A percentile compares a stretch with the other conserved stretches of the same genome.
phyloP scores from a whole-genome alignment of 2,888 invertebrate species.

The Lithosia quadra region DNA sequence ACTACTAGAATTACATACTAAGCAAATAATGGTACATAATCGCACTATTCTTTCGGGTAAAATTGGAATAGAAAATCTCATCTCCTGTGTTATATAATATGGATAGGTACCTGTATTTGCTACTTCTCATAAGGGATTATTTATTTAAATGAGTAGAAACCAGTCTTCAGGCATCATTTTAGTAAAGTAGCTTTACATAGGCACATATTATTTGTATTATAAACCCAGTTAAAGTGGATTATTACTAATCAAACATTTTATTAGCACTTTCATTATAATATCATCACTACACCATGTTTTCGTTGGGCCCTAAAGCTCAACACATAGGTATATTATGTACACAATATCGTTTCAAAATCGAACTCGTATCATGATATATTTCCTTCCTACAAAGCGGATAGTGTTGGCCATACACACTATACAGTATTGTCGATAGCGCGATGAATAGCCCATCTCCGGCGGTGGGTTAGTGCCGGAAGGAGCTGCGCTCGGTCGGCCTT shows the following conservation, averaged over 20 bases:
- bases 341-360: constrained; percentile 36
- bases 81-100: no score
- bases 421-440: constrained; percentile 64
- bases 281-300: neutral
- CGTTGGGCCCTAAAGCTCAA: neutral
- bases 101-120: neutral
- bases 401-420: constrained; percentile 48
- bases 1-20: neutral
- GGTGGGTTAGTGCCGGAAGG: constrained; percentile 71
- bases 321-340: neutral
- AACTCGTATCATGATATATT: constrained; percentile 49
- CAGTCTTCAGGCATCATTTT: neutral
- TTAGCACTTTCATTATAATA: neutral
- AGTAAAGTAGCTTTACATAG: neutral
- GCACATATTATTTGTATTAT: neutral
- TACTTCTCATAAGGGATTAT: neutral
- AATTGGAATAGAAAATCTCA: no score
- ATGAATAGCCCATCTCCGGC: constrained; percentile 79
- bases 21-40: no score
- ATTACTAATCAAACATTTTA: constrained; percentile 1
- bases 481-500: constrained; percentile 62
- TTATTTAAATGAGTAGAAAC: neutral
- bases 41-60: no score
- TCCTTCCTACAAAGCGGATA: constrained; percentile 51
- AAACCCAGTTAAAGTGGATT: neutral